Conservation (phyloP, 2,888 invertebrate species). For the Drosophila pseudotakahashii region DNA sequence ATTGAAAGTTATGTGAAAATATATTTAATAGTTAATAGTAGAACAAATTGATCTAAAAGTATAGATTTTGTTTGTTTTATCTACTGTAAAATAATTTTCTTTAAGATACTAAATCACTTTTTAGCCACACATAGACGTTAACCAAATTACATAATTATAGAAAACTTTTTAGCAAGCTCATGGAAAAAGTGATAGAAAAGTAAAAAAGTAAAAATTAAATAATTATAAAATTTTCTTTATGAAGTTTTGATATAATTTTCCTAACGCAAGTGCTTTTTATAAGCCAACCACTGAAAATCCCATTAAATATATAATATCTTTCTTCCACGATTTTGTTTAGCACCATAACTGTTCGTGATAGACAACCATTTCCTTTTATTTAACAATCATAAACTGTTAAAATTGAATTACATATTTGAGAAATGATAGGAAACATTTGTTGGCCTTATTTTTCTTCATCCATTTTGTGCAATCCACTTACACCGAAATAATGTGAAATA, state of each 20-base stretch:
- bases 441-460: not conserved
- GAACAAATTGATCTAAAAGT: no score
- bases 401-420: not conserved
- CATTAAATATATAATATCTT: not conserved
- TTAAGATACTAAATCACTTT: not conserved
- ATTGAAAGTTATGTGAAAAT: not conserved
- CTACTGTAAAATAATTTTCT: no score
- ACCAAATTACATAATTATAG: not conserved
- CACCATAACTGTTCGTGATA: not conserved
- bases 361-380: not conserved
- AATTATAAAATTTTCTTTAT: not conserved
- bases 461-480: constrained; percentile 12
- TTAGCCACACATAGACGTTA: not conserved
- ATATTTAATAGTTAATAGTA: not conserved
- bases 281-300: not conserved
- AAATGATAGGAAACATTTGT: constrained; percentile 2
- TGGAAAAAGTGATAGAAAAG: not conserved
- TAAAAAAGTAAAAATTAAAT: not conserved
- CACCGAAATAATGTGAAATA: not conserved
- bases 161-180: not conserved
- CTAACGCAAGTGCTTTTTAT: not conserved
- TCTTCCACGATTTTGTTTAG: not conserved
- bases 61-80: no score
- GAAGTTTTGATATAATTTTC: not conserved
- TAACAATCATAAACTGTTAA: not conserved